Evolutionary conservation across 2,113 vertebrate species (phyloP).

Genomic region (Cettia cetti): DNA sequence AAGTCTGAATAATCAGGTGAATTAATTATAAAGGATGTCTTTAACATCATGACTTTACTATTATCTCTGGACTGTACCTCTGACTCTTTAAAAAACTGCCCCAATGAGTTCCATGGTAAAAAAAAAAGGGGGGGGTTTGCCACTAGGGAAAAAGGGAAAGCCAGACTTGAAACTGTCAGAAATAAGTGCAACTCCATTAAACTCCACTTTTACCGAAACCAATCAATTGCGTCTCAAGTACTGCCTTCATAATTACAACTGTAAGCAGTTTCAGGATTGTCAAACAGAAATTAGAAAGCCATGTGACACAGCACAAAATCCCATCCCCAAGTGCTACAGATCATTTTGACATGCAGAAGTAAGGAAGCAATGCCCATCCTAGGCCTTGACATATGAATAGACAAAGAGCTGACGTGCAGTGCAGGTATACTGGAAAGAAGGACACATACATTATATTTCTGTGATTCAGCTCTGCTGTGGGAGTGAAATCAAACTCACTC

Average conservation of each 20-base stretch:
- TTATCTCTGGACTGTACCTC: neutral
- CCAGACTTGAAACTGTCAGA: neutral
- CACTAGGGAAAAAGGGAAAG: neutral
- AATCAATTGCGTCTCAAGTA: neutral
- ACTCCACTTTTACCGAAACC: neutral
- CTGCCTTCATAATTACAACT: neutral
- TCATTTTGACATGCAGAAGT: neutral
- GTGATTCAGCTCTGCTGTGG: neutral
- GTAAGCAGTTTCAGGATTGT: neutral
- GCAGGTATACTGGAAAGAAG: neutral
- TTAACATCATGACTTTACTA: neutral
- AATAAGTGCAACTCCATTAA: neutral
- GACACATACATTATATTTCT: neutral
- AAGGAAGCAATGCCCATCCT: neutral
- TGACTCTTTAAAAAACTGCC: neutral
- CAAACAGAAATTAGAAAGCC: neutral
- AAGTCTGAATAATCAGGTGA: neutral
- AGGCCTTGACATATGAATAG: neutral
- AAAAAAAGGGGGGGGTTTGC: neutral
- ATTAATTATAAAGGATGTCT: neutral
- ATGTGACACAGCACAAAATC: neutral
- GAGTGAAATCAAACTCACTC: neutral
- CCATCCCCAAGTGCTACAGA: neutral
- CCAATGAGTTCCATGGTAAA: neutral
- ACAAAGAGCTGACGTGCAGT: fast-evolving